Evolutionary conservation across 2,797 vertebrate species (phyloP), one percentile per base, ranked within the genome.

Genomic region (Sparus aurata): DNA sequence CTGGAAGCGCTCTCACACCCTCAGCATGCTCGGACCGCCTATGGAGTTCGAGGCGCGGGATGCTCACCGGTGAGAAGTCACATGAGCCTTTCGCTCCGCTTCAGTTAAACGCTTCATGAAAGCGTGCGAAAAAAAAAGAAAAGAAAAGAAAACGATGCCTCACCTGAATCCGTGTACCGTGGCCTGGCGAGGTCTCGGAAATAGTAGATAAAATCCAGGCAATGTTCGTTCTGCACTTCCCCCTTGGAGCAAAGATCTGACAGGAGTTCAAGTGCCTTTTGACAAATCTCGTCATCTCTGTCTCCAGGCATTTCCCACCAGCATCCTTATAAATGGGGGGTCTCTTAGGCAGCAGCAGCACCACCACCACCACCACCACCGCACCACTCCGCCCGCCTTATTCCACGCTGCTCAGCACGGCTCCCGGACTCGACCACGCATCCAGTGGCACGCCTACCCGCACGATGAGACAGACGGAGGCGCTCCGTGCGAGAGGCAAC

Each of bases 231-330:
- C 86, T 98, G 97, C 92, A 99, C 97, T 92, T 98, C 97, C 84
- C 97, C 98, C 80, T 95, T 97, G 92, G 96, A 97, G 87, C 98
- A 99, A 85, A 99, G 97, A 94, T 99, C 97, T 85, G 97, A 97
- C 91, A 99, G 94, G 93, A 99, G 97, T 95, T 97, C 96, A 91
- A 99, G 97, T 88, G 98, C 98, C 95, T 97, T 98, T 95, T 97
- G 97, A 97, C 98, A 99, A 95, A 98, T 97, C 97, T 97, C 96
- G 95, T 97, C 96, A 96, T 98, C 97, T 96, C 95, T 97, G 97
- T 97, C 97, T 95, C 96, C 97, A 96, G 97, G 97, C 98, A 99
- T 99, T 96, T 97, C 97, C 97, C 97, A 96, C 95, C 96, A 97
- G 97, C 98, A 99, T 99, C 97, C 97, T 99, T 95, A 94, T 94